Conservation (phyloP, 2,888 invertebrate species). For the Eilema sororculum region DNA sequence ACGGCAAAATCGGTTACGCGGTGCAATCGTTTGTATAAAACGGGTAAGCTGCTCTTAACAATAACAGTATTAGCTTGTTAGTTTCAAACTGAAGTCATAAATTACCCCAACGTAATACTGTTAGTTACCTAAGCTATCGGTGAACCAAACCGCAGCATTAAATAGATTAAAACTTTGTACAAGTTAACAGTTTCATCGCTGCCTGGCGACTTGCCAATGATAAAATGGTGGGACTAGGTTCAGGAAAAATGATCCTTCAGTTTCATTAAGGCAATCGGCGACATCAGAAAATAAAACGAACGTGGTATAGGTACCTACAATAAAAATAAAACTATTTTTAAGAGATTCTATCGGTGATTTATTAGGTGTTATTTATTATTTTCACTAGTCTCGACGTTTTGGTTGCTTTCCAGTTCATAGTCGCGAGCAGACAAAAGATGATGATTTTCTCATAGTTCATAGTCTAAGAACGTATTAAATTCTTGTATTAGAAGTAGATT, state of each 20-base stretch:
- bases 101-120: neutral
- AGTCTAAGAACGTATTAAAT: neutral
- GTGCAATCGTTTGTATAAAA: too few relatives aligned
- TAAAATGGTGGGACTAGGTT: conserved; percentile 19
- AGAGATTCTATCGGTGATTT: too few relatives aligned
- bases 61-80: neutral
- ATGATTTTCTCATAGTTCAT: too few relatives aligned
- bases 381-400: too few relatives aligned
- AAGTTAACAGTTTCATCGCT: conserved; percentile 31
- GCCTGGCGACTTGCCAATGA: conserved; percentile 38
- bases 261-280: neutral
- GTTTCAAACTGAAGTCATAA: conserved; percentile 6
- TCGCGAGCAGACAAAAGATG: too few relatives aligned
- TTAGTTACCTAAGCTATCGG: conserved; percentile 8
- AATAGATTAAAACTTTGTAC: conserved; percentile 42
- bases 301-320: too few relatives aligned
- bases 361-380: too few relatives aligned
- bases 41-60: neutral
- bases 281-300: neutral
- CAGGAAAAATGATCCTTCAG: conserved; percentile 12
- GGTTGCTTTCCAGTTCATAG: too few relatives aligned
- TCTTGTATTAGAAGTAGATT: neutral
- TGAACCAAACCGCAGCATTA: conserved; percentile 26
- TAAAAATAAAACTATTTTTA: too few relatives aligned
- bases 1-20: too few relatives aligned